phyloP scores from a whole-genome alignment of 1,140 invertebrate genomes.

The Zophobas atratus region DNA sequence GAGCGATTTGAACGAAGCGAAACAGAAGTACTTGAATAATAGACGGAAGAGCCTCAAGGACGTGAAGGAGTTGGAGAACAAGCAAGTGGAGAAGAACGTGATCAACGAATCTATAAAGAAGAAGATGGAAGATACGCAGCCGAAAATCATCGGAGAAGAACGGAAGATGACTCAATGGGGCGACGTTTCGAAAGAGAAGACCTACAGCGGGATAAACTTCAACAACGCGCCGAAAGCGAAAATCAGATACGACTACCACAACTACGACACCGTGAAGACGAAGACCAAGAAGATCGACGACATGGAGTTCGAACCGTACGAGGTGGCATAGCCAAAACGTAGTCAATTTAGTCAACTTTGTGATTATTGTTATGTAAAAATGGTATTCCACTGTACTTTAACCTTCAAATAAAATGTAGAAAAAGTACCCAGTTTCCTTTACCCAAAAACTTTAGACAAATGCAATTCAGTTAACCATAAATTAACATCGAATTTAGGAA shows the following conservation, averaged over 20 bases:
- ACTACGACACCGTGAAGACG: slow-evolving; percentile 57
- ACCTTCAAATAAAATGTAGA: no score
- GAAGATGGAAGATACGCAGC: slow-evolving; percentile 51
- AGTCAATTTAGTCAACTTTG: slow-evolving; percentile 9
- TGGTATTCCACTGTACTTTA: no score
- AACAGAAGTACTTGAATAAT: slow-evolving; percentile 59
- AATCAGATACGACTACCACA: slow-evolving; percentile 58
- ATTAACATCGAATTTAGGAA: no score
- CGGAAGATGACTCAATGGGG: slow-evolving; percentile 60
- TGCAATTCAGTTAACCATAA: no score
- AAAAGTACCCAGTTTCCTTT: no score
- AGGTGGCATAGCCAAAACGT: slow-evolving; percentile 70
- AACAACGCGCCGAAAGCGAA: slow-evolving; percentile 52
- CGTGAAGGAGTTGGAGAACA: slow-evolving; percentile 66
- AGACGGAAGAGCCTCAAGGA: slow-evolving; percentile 63
- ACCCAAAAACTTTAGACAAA: no score
- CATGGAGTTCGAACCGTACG: slow-evolving; percentile 88
- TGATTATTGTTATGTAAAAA: background rate
- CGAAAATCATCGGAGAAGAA: slow-evolving; percentile 64
- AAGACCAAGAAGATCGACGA: slow-evolving; percentile 77
- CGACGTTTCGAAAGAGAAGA: slow-evolving; percentile 57
- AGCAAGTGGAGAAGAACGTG: slow-evolving; percentile 65
- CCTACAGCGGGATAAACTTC: slow-evolving; percentile 53
- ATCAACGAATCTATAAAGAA: slow-evolving; percentile 63
- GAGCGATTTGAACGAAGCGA: slow-evolving; percentile 64